phyloP scores from a whole-genome alignment of 2,113 vertebrate genomes.

The Psittacula cyanocephala region DNA sequence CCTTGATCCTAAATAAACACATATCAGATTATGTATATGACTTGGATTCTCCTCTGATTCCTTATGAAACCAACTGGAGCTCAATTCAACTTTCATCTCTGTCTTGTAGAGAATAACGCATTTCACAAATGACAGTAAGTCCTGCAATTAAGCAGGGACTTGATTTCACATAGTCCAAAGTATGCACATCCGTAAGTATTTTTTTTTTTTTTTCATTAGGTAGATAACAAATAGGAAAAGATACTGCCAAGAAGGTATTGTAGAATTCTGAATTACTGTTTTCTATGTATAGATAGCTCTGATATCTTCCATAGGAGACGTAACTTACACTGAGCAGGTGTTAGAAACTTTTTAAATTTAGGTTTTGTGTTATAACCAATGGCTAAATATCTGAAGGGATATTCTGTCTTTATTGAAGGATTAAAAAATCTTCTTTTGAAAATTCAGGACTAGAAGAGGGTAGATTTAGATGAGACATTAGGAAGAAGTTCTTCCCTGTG shows the following conservation, averaged over 20 bases:
- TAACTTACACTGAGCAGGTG: neutral
- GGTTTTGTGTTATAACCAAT: neutral
- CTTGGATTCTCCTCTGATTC: neutral
- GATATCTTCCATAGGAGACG: neutral
- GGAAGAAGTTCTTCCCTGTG: neutral
- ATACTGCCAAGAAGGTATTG: fast-evolving
- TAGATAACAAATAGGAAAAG: neutral
- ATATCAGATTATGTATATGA: neutral
- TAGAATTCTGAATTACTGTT: neutral
- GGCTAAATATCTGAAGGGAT: neutral
- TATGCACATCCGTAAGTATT: too few relatives aligned
- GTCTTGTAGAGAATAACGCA: neutral
- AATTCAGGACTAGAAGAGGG: neutral
- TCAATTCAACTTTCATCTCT: neutral
- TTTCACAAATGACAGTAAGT: neutral
- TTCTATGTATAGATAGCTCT: fast-evolving
- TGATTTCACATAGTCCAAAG: neutral
- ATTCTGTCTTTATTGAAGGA: neutral
- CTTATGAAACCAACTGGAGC: neutral
- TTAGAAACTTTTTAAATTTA: neutral
- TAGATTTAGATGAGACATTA: neutral
- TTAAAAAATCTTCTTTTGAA: neutral
- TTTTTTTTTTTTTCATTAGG: neutral
- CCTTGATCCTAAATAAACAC: neutral
- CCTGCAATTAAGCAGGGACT: neutral